Evolutionary conservation across 2,888 invertebrate genomes (phyloP), one percentile per base, ranked within the genome.

Genomic region (Amblyteles armatorius): DNA sequence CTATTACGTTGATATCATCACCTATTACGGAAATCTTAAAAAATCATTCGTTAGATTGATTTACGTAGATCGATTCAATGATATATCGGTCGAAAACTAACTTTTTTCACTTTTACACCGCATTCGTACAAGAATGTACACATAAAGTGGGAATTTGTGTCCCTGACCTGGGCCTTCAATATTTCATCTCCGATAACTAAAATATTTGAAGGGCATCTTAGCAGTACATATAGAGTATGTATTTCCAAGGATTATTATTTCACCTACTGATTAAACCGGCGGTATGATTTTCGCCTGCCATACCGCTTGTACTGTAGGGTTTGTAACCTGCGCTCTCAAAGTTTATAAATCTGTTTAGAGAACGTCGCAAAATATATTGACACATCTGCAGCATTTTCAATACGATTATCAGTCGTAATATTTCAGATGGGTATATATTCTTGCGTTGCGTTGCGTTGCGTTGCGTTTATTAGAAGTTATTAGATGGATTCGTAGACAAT

Each of bases 171-270:
- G 3, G 97, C 97, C 91, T 96, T 97, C 36, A 97, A 93, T 87
- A 97, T 96, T 94, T 97, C 97, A 94, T 97, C 96, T n/a, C 97
- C 97, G 90, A 97, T 96, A 68, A 97, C 96, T 94, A 87, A 77
- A 92, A 92, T 78, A 40, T 3, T 63, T n/a, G 7, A 50, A 79
- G n/a, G 48, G 13, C 57, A 22, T 26, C 26, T 36, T 22, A n/a
- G 19, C 22, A 48, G n/a, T 6, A 11, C n/a, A n/a, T 11, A 19
- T 22, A 36, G 44, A 4, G 13, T 48, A 16, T 68, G 40, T 50
- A 29, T 48, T 52, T 16, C 2, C 5, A 63, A 33, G 33, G 6
- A 55, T 63, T 29, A 63, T 29, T 60, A 63, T 73, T 80, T 19
- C 55, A 84, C 88, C 88, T 87, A 93, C 93, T 91, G 74, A 93